Conservation (phyloP, 2,888 invertebrate species). For the Diadegma fenestrale region DNA sequence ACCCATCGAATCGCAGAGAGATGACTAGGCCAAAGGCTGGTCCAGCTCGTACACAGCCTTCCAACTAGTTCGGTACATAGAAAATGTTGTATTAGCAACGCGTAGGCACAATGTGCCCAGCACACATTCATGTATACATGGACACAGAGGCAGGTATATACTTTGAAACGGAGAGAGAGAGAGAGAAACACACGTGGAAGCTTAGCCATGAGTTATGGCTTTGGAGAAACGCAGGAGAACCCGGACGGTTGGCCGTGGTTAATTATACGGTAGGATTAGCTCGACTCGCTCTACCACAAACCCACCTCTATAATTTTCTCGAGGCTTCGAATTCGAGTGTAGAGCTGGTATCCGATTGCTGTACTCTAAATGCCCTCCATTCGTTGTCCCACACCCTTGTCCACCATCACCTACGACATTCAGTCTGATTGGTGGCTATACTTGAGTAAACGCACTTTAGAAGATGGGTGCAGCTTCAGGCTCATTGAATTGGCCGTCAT, state of each 20-base stretch:
- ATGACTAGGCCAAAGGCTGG: constrained; percentile 11
- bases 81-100: constrained; percentile 49
- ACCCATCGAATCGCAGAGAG: constrained; percentile 20
- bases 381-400: constrained; percentile 30
- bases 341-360: constrained; percentile 70
- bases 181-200: constrained; percentile 74
- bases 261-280: constrained; percentile 84
- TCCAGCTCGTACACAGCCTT: constrained; percentile 14
- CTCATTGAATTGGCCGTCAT: constrained; percentile 8
- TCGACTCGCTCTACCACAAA: constrained; percentile 77
- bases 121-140: constrained; percentile 56
- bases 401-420: constrained; percentile 32
- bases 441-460: constrained; percentile 58
- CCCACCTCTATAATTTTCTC: constrained; percentile 82
- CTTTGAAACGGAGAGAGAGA: not conserved
- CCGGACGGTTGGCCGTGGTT: constrained; percentile 81
- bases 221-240: constrained; percentile 69
- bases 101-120: constrained; percentile 60
- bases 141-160: not conserved
- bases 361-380: constrained; percentile 64
- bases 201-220: constrained; percentile 81
- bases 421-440: constrained; percentile 70
- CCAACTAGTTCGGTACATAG: constrained; percentile 33
- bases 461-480: constrained; percentile 23
- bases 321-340: constrained; percentile 80